Evolutionary conservation across 2,113 vertebrate genomes (phyloP).

Genomic region (Hemibagrus wyckioides): DNA sequence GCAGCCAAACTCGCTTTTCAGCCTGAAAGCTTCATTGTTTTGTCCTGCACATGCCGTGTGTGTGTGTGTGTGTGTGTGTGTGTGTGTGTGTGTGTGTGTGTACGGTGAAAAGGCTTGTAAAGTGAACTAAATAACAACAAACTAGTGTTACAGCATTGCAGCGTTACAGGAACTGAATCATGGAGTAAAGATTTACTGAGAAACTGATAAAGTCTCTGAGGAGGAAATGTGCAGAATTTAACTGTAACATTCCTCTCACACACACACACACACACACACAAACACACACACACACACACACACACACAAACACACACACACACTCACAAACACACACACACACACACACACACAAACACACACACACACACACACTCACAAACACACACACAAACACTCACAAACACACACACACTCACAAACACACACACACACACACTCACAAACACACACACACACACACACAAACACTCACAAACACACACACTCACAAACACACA

Average conservation of each 20-base stretch:
- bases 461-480: too few relatives aligned
- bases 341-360: too few relatives aligned
- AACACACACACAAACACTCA: too few relatives aligned
- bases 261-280: background rate
- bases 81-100: background rate
- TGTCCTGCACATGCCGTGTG: background rate
- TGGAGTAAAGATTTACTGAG: background rate
- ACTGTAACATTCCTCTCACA: background rate
- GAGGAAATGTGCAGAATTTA: background rate
- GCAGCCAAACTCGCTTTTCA: slow-evolving; percentile 28
- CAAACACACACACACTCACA: too few relatives aligned
- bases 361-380: too few relatives aligned
- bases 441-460: too few relatives aligned
- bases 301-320: too few relatives aligned
- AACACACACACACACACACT: too few relatives aligned
- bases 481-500: too few relatives aligned
- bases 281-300: background rate
- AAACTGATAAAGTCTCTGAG: background rate
- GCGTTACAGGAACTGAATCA: background rate
- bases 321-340: too few relatives aligned
- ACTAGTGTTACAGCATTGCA: background rate
- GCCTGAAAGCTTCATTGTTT: slow-evolving; percentile 39
- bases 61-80: slow-evolving; percentile 5
- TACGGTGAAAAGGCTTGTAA: background rate
- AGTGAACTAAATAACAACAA: background rate